Evolutionary conservation across 2,797 vertebrate genomes (phyloP).

Genomic region (Schizothorax lantsangensis): DNA sequence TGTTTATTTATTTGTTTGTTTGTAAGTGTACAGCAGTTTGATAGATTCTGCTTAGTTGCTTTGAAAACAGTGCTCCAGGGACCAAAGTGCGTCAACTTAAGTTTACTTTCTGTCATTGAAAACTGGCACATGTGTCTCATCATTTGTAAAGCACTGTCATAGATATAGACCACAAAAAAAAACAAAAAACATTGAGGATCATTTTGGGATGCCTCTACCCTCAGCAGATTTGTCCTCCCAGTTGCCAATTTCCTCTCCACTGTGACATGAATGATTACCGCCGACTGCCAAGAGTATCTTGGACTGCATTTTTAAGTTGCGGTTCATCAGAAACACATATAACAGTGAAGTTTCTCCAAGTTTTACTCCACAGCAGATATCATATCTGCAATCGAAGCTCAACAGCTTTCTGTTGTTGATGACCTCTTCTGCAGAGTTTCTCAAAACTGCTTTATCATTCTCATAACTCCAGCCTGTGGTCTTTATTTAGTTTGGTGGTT

Average conservation of each 20-base stretch:
- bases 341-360: neutral
- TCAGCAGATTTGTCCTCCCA: neutral
- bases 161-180: neutral
- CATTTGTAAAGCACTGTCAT: neutral
- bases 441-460: slow-evolving; percentile 26
- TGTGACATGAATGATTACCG: slow-evolving; percentile 41
- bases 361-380: neutral
- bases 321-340: slow-evolving; percentile 29
- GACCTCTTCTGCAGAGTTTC: slow-evolving; percentile 17
- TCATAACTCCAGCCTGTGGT: neutral
- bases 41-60: neutral
- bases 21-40: neutral
- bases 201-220: slow-evolving; percentile 24
- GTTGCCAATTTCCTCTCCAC: slow-evolving; percentile 20
- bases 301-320: slow-evolving; percentile 25
- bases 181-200: neutral
- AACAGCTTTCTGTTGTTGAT: slow-evolving; percentile 19
- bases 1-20: neutral
- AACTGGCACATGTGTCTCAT: neutral
- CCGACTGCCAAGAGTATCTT: slow-evolving; percentile 11
- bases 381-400: neutral
- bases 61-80: neutral
- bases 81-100: neutral
- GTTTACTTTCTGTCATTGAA: neutral
- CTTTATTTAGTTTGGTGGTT: slow-evolving; percentile 10